phyloP scores from a whole-genome alignment of 1,140 invertebrate species.

The Anastrepha obliqua region DNA sequence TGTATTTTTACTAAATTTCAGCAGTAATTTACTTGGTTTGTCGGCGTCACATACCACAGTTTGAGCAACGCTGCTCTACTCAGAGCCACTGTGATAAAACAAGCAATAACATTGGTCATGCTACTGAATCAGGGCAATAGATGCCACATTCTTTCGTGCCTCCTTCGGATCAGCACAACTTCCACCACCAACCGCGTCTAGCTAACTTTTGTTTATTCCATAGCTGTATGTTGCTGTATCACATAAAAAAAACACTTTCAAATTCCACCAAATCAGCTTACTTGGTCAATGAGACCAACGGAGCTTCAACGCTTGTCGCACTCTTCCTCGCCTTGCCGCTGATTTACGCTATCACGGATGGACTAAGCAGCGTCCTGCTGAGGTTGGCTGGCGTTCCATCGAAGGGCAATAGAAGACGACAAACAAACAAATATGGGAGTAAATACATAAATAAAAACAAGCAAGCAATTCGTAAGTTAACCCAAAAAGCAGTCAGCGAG shows the following conservation, averaged over 20 bases:
- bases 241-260: conserved; percentile 10
- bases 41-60: no score
- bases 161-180: neutral
- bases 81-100: neutral
- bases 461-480: conserved; percentile 36
- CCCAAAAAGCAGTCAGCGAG: conserved; percentile 45
- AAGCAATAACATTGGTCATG: neutral
- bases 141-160: neutral
- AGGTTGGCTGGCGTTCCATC: neutral
- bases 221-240: conserved; percentile 7
- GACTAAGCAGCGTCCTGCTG: neutral
- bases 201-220: conserved; percentile 7
- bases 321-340: neutral
- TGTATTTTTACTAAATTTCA: no score
- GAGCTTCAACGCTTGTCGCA: neutral
- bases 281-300: conserved; percentile 33
- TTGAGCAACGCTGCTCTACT: no score
- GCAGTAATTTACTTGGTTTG: no score
- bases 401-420: conserved; percentile 6
- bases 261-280: conserved; percentile 48
- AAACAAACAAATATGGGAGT: conserved; percentile 33
- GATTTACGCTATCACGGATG: neutral
- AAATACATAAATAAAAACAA: conserved; percentile 36
- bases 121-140: neutral
- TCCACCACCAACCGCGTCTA: neutral